These are phyloP conservation scores for Margaritifera margaritifera DNA, from an alignment of 2,888 invertebrate species.

Conservation along the genomic window DNA sequence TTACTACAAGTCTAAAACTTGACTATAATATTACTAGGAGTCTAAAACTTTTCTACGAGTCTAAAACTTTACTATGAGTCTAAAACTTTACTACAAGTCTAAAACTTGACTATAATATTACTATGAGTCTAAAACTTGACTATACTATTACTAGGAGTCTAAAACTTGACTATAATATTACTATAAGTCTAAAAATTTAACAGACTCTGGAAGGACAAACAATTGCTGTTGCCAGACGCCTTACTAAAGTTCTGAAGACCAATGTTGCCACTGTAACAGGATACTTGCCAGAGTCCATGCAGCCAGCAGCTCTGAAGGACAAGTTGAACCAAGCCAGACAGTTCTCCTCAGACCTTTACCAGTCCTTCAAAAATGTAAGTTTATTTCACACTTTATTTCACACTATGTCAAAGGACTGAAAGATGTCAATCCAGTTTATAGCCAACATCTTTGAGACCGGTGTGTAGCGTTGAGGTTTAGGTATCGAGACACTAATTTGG, in stretches of 20 bases:
- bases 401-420: background rate
- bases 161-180: no score
- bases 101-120: no score
- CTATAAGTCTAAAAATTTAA: conserved; percentile 3
- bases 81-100: no score
- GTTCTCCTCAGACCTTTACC: conserved; percentile 52
- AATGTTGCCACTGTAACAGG: conserved; percentile 38
- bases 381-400: background rate
- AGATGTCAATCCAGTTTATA: background rate
- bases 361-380: conserved; percentile 47
- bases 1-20: no score
- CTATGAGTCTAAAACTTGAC: no score
- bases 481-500: no score
- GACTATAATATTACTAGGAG: no score
- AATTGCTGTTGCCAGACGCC: conserved; percentile 55
- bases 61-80: no score
- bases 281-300: conserved; percentile 39
- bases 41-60: no score
- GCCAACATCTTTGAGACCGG: background rate
- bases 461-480: no score
- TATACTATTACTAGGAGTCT: no score
- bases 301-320: conserved; percentile 43
- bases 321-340: conserved; percentile 43
- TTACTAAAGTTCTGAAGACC: conserved; percentile 50
- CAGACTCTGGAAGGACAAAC: conserved; percentile 59